Evolutionary conservation across 2,113 vertebrate genomes (phyloP).

Genomic region (Tretioscincus oriximinensis): DNA sequence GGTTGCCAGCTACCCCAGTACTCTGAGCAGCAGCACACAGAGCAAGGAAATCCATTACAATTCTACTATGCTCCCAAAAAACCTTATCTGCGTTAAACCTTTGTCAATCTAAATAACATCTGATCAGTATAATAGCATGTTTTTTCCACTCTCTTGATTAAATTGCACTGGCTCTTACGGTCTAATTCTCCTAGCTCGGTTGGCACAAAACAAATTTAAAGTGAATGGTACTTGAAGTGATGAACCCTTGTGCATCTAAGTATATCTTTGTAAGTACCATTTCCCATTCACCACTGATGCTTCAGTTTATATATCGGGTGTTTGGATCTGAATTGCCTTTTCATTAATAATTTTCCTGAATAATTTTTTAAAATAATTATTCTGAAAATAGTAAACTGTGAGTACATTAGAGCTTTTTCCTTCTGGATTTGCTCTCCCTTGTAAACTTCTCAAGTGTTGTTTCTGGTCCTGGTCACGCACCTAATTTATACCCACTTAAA

Average conservation of each 20-base stretch:
- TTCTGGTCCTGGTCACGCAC: no score
- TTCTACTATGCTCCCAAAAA: constrained; percentile 41
- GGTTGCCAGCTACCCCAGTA: no score
- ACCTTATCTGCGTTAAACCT: constrained; percentile 30
- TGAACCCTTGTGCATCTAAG: neutral
- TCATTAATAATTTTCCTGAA: neutral
- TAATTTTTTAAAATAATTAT: neutral
- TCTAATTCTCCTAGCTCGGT: neutral
- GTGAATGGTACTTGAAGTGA: neutral
- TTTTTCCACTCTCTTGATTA: constrained; percentile 35
- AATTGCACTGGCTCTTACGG: constrained; percentile 20
- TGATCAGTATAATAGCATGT: constrained; percentile 50
- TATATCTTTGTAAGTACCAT: neutral
- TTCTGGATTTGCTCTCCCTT: no score
- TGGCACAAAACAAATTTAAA: neutral
- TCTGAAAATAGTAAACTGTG: neutral
- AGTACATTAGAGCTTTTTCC: no score
- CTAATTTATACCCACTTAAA: no score
- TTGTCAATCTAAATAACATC: constrained; percentile 31
- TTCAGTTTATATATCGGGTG: neutral
- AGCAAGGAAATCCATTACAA: constrained; percentile 9
- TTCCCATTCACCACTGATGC: neutral
- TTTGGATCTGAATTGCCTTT: neutral
- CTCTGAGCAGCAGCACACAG: no score
- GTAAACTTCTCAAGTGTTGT: no score